Base-by-base conservation (phyloP, 2,797 vertebrate species). In the Danio aesculapii region DNA sequence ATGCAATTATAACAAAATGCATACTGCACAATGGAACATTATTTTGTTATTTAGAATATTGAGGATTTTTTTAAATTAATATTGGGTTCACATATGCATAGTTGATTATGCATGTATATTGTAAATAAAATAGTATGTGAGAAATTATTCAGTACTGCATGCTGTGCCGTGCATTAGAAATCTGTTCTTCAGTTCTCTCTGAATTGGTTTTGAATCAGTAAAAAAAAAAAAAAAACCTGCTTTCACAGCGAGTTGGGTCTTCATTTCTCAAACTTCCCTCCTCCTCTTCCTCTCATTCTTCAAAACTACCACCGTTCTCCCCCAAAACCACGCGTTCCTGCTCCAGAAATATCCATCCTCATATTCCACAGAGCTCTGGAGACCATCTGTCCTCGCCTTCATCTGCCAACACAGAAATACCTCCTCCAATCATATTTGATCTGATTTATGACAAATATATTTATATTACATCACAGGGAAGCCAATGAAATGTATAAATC, bases 311-410 rank as follows among this genome's bases (percentile, higher is more conserved):
- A 64, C 47, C n/a, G 5, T 76, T 53, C 50, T 76, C 67, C 76
- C 75, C 5, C n/a, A 43, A 78, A 78, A 78, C 66, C 76, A 69
- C 76, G 53, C 19, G 10, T 39, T 21, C 71, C 41, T 21, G 76
- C 44, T 69, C 76, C 77, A 79, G 46, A 70, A 79, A 79, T 79
- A 79, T 79, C 76, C 76, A 79, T 79, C 76, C 76, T 69, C 52
- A 78, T 78, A 69, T 78, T 78, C 64, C 76, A 61, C 53, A 61
- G 55, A 61, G 76, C 66, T 59, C 66, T 41, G 44, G 66, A 13
- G 57, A 70, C 77, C 77, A 79, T 79, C 77, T 79, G 77, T 69
- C 66, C 41, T 70, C 57, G 6, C 66, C 6, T 70, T 11, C 30
- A 61, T 44, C 77, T 70, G 57, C 77, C 67, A 70, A 62, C 21